Conservation (phyloP, 2,113 vertebrate genomes). For the Platanista minor region DNA sequence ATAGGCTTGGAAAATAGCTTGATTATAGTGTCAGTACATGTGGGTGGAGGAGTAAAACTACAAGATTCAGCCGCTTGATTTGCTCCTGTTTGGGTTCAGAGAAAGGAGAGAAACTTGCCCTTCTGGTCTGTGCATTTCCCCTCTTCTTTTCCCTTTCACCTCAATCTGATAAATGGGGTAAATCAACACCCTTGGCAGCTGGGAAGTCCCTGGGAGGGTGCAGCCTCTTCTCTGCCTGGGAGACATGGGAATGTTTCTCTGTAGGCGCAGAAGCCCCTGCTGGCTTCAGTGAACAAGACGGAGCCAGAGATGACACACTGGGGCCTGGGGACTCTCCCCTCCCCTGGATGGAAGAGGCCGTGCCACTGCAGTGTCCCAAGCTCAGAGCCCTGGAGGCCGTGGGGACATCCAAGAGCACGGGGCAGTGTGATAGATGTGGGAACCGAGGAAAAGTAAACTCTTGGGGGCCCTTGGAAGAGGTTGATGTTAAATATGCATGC, state of each 20-base stretch:
- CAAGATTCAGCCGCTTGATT: background rate
- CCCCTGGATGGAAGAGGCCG: background rate
- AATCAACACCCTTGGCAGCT: background rate
- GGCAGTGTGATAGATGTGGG: background rate
- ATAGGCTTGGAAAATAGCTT: conserved; percentile 47
- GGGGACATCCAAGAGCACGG: background rate
- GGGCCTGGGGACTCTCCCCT: background rate
- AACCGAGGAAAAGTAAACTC: background rate
- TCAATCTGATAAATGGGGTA: conserved; percentile 25
- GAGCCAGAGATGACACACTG: conserved; percentile 15
- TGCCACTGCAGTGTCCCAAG: background rate
- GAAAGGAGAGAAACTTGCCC: background rate
- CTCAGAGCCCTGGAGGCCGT: background rate
- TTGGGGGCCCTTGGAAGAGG: background rate
- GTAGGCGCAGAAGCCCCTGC: background rate
- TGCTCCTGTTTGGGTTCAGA: conserved; percentile 11
- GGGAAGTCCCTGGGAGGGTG: background rate
- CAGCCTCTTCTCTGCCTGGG: background rate
- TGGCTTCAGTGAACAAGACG: background rate
- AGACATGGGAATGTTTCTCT: background rate
- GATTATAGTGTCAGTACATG: conserved; percentile 44
- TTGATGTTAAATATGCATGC: background rate
- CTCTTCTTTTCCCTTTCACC: background rate
- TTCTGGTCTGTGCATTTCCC: background rate
- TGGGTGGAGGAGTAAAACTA: conserved; percentile 1